Evolutionary conservation across 2,888 invertebrate genomes (phyloP).

Genomic region (Helicoverpa assulta): DNA sequence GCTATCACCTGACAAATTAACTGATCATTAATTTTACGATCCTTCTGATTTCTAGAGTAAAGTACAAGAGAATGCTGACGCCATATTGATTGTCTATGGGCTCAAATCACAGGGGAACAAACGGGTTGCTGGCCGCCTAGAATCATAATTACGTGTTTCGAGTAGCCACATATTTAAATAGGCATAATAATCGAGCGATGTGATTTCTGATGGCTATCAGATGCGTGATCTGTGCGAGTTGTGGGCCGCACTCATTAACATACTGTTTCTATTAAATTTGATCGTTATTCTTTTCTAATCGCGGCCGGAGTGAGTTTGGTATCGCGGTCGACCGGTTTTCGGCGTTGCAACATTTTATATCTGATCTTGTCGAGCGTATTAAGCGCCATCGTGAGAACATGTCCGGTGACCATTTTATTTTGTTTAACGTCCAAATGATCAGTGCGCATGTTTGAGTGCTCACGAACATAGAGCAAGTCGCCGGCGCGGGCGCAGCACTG

Average conservation of each 20-base stretch:
- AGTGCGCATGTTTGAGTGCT: conserved; percentile 56
- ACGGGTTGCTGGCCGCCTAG: conserved; percentile 69
- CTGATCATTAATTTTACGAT: conserved; percentile 53
- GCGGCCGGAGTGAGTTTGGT: conserved; percentile 75
- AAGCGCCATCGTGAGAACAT: conserved; percentile 88
- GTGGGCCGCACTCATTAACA: conserved; percentile 70
- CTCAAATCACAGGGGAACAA: conserved; percentile 59
- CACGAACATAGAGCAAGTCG: conserved; percentile 21
- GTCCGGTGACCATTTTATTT: conserved; percentile 70
- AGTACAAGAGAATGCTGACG: conserved; percentile 32
- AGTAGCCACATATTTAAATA: conserved; percentile 69
- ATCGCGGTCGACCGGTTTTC: conserved; percentile 80
- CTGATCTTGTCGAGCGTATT: conserved; percentile 74
- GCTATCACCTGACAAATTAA: conserved; percentile 63
- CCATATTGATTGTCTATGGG: conserved; percentile 29
- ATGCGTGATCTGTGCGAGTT: conserved; percentile 65
- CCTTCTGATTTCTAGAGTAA: conserved; percentile 46
- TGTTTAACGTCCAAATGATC: conserved; percentile 63
- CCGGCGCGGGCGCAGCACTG: conserved; percentile 15
- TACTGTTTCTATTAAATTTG: conserved; percentile 72
- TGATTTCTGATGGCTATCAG: conserved; percentile 69
- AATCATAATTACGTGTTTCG: conserved; percentile 71
- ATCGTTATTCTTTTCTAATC: conserved; percentile 77
- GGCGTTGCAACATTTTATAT: conserved; percentile 82
- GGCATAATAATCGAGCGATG: conserved; percentile 70